Conservation (phyloP, 1,140 invertebrate species). For the Drosophila orena region DNA sequence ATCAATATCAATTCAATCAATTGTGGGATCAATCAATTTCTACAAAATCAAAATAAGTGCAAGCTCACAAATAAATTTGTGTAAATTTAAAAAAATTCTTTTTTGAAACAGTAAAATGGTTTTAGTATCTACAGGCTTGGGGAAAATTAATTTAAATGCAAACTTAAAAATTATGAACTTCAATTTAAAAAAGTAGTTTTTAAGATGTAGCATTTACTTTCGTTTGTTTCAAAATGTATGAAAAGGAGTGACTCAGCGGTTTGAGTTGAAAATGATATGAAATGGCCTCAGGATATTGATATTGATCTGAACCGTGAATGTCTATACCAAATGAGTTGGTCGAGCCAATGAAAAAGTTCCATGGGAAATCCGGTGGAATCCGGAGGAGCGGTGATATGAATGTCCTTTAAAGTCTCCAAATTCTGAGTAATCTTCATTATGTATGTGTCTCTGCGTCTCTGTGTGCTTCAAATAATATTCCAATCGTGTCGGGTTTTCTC, state of each 20-base stretch:
- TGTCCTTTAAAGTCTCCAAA: conserved; percentile 4
- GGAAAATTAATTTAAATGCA: not conserved
- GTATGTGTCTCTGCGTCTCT: conserved; percentile 12
- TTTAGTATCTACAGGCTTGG: not conserved
- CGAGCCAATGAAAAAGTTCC: conserved; percentile 1
- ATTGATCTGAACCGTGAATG: conserved; percentile 7
- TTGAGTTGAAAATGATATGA: conserved; percentile 2
- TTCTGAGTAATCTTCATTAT: not conserved
- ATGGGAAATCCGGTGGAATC: not conserved
- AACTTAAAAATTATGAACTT: not conserved
- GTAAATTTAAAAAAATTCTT: no score
- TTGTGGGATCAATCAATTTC: conserved; percentile 19
- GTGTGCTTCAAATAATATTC: not conserved
- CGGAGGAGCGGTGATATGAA: conserved; percentile 1
- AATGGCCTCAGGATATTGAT: conserved; percentile 3
- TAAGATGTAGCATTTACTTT: no score
- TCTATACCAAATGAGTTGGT: conserved; percentile 8
- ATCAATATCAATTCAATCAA: conserved; percentile 40
- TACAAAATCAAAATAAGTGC: not conserved
- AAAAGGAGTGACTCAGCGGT: not conserved
- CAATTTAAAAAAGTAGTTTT: not conserved
- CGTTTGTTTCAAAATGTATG: no score
- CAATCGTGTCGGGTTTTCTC: not conserved
- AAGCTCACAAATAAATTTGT: not conserved
- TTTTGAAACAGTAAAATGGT: not conserved